Base-by-base conservation (phyloP, 2,113 vertebrate genomes). In the Lasiurus cinereus region DNA sequence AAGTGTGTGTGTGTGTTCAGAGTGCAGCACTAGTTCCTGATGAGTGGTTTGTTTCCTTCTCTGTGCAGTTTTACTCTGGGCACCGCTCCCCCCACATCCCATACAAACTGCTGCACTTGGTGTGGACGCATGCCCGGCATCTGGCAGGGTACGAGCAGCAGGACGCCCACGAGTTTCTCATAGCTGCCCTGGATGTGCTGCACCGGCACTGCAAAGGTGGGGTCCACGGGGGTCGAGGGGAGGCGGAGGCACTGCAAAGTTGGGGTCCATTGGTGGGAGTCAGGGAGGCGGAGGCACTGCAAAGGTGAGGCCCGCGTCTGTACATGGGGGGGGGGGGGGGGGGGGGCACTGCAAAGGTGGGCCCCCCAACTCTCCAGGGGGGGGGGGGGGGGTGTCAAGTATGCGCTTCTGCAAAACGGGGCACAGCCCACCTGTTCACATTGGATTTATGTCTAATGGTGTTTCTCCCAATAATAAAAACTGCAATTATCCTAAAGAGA, bases 51-150 rank as follows among this genome's bases (percentile, higher is more conserved):
- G 4, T 3, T 39, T 69, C n/a, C 94, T 96, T 86, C 94, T 97
- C 95, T 89, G 93, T 94, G 79, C 98, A 99, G 99, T 99, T 99
- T 97, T 99, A 99, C 98, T 99, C 99, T 83, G 99, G 99, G 93
- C 99, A 99, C 98, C 99, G 99, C 88, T 99, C 99, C 95, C 99
- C 99, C 96, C 99, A 99, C 99, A 99, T 99, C 98, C 99, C 99
- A 83, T 99, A 99, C 98, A 99, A 99, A 98, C 98, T 99, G 98
- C 98, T 99, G 97, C 99, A 99, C 98, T 98, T 99, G 98, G 99
- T 99, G 97, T 99, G 99, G 99, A 99, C 99, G 48, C 99, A 99
- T 0, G 99, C 99, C 70, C 99, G 99, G 95, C 99, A 99, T 98
- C 99, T 99, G 96, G 99, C 99, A 29, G 99, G 99, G 97, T 99